A percentile compares a stretch with the other conserved stretches of the same genome.
phyloP scores from a whole-genome alignment of 2,888 invertebrate species.

The Yponomeuta cagnagella region DNA sequence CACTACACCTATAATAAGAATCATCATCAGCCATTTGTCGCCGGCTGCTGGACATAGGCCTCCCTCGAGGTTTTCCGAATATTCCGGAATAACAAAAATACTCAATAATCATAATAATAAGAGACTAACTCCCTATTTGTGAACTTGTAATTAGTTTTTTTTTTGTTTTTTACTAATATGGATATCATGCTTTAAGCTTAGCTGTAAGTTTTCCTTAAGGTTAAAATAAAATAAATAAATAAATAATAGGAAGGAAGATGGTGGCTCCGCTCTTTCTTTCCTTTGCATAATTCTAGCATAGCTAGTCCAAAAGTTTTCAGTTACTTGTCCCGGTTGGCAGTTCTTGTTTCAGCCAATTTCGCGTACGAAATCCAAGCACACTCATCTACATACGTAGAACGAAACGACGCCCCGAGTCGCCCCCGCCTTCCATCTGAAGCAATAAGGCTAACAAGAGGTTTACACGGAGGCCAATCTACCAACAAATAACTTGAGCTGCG shows the following conservation, averaged over 20 bases:
- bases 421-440: neutral
- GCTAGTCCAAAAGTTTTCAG: neutral
- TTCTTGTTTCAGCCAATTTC: neutral
- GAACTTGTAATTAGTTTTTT: too few species aligned
- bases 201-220: too few species aligned
- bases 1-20: too few species aligned
- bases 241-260: neutral
- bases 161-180: too few species aligned
- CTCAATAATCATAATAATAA: too few species aligned
- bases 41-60: too few species aligned
- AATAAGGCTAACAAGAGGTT: constrained; percentile 1
- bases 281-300: neutral
- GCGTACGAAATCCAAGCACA: neutral
- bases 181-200: too few species aligned
- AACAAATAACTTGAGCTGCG: neutral
- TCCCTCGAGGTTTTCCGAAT: too few species aligned
- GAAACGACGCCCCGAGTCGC: neutral
- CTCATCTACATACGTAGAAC: neutral
- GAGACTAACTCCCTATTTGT: too few species aligned
- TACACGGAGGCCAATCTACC: neutral
- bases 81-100: too few species aligned
- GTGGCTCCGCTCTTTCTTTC: neutral
- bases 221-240: too few species aligned
- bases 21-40: too few species aligned
- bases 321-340: neutral